Base-by-base conservation (phyloP, 2,797 vertebrate genomes). In the Sciurus vulgaris region DNA sequence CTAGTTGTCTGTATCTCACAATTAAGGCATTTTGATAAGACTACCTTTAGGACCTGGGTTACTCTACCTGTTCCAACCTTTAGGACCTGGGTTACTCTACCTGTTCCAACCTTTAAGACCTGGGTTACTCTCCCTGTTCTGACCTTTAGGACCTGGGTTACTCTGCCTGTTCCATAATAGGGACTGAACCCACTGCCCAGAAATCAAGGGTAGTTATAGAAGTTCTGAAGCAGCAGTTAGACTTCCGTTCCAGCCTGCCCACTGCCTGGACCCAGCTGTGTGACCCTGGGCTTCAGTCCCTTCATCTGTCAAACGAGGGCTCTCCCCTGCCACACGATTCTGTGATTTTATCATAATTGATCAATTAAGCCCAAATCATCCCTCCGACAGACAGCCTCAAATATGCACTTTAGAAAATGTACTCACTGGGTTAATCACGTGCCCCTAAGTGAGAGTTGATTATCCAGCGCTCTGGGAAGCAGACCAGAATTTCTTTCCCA, bases 401-500 rank as follows among this genome's bases (percentile, higher is more conserved):
- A 94, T 73, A 76, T 8, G 3, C 20, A 74, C 79, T 89, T 81
- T 67, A 85, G 88, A 70, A 86, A 96, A 95, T 18, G 22, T 30
- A n/a, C 41, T 35, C 4, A 76, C 41, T 72, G 47, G 79, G 33
- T 51, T 85, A 96, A 85, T 86, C 51, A 41, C 22, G 35, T 49
- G 73, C 87, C n/a, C 7, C 0, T 78, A 85, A 90, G 26, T 47
- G 84, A 87, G 90, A 73, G 78, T 87, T 96, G 94, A 96, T 97
- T 95, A 92, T 91, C 89, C 77, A 70, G 72, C 41, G 85, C 92
- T 97, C 96, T 93, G 96, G 95, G 95, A 95, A 97, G 92, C 51
- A 26, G 77, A 96, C 97, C 96, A 97, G 89, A 95, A 95, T 96
- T 94, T 95, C 95, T 85, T 26, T 96, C 94, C 97, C 84, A 76